Evolutionary conservation across 1,140 invertebrate species (phyloP).

Genomic region (Marisa cornuarietis): DNA sequence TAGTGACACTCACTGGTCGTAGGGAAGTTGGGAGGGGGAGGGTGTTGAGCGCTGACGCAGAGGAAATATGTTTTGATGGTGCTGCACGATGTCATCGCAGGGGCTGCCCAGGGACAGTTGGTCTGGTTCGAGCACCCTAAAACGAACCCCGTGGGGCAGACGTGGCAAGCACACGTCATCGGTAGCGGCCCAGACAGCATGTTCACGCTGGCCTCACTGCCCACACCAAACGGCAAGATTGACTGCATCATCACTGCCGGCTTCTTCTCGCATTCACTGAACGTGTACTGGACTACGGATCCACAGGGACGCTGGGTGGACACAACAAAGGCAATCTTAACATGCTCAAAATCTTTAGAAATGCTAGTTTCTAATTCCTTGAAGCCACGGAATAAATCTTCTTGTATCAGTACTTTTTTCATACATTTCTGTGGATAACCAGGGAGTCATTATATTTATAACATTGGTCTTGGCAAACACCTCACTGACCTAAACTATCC

Average conservation of each 20-base stretch:
- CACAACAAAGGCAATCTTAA: conserved; percentile 39
- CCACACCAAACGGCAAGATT: conserved; percentile 42
- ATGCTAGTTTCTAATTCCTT: background rate
- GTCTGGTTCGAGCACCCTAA: conserved; percentile 63
- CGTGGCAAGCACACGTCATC: conserved; percentile 60
- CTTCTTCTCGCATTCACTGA: conserved; percentile 59
- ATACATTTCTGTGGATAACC: background rate
- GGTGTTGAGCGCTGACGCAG: too few species aligned
- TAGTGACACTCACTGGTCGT: too few species aligned
- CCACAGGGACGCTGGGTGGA: conserved; percentile 55
- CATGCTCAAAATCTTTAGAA: background rate
- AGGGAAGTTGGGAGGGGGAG: too few species aligned
- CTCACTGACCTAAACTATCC: too few species aligned
- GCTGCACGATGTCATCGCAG: conserved; percentile 21
- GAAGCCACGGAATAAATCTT: background rate
- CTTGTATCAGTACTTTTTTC: too few species aligned
- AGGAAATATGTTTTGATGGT: too few species aligned
- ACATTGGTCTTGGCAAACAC: too few species aligned
- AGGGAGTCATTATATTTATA: too few species aligned
- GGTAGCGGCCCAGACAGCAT: conserved; percentile 60
- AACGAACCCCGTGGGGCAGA: conserved; percentile 30
- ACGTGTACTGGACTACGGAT: conserved; percentile 61
- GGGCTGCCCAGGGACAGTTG: conserved; percentile 51
- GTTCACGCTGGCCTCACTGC: conserved; percentile 55
- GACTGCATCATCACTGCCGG: conserved; percentile 59